Base-by-base conservation (phyloP, 2,797 vertebrate genomes). In the Rhyacichthys aspro region DNA sequence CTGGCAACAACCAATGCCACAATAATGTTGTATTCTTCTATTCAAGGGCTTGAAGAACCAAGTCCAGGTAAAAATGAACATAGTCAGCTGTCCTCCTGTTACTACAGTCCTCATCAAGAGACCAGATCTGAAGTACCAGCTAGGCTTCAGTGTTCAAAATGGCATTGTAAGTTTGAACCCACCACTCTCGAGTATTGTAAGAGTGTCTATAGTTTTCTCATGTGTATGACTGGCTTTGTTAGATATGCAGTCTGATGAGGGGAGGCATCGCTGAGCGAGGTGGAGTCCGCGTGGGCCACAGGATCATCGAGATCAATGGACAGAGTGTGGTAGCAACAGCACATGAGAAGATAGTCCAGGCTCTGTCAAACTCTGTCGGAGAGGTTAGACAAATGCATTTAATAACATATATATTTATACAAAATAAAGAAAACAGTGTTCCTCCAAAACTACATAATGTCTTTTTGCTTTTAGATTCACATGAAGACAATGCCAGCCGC, bases 401-500 rank as follows among this genome's bases (percentile, higher is more conserved):
- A 11, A 10, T 28, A 28, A 23, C 2, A 6, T 5, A 28, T 28
- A 28, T 28, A 28, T 3, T 28, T 28, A 28, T 2, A n/a, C n/a
- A n/a, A 28, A 28, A 28, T 28, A 28, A 28, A 6, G 23, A 5
- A 28, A 28, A 28, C 4, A 28, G 7, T 2, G 23, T 28, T 28
- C 23, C 7, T 28, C 4, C 23, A 6, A 5, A 28, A 28, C 3
- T 28, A 12, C 1, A 37, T 39, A 43, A 43, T 54, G 14, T 16
- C 1, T 43, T 23, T 7, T 66, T 36, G 1, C 52, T 15, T 43
- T 4, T 56, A 99, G 98, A 99, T 99, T 56, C 97, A 99, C 88
- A 99, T 99, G 98, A 99, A 99, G 93, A 99, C 98, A 0, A 99
- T 99, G 98, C 98, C 98, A 11, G 98, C 98, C 0, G 97, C 98